Base-by-base conservation (phyloP, 2,113 vertebrate genomes). In the Malurus melanocephalus region DNA sequence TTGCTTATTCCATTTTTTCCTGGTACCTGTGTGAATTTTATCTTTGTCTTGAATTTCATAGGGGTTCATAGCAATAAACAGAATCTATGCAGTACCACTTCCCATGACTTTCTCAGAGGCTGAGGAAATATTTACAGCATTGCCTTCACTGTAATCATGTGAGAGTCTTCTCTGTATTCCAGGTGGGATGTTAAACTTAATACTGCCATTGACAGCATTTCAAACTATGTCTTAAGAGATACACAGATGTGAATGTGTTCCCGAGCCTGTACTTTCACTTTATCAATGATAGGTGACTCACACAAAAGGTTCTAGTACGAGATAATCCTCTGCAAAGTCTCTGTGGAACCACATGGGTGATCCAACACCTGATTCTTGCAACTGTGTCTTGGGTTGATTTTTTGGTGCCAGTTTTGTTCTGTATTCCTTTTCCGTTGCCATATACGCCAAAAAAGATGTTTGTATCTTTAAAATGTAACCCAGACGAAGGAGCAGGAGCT, bases 1-100 rank as follows among this genome's bases (percentile, higher is more conserved):
- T 43, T 48, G 4, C 4, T 9, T 27, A 19, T 18, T 13, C 1
- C 7, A 23, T 59, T n/a, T 28, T 15, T 5, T 0, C 7, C 15
- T 49, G 8, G 3, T 43, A 51, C 11, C 7, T n/a, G 1, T 48
- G 15, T 59, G 35, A 87, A 23, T 71, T 90, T 80, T 92, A n/a
- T 62, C 24, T 88, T 68, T 45, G 27, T 1, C 8, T 60, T 85
- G 30, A 48, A 78, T 75, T 62, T 71, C 46, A 13, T 5, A 10
- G 9, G 1, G 6, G 2, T 53, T n/a, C 45, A 90, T 4, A 86
- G 13, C n/a, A 77, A 45, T 27, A 67, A 28, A 16, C 3, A 65
- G 38, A 55, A 80, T 57, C n/a, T 30, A 7, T 60, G 20, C 11
- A 48, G 26, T 23, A 49, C 5, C 16, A 52, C 7, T 67, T 53